A percentile compares a stretch with the other conserved stretches of the same genome.
Evolutionary conservation across 2,797 vertebrate species (phyloP).

Genomic region (Distichodus sexfasciatus): DNA sequence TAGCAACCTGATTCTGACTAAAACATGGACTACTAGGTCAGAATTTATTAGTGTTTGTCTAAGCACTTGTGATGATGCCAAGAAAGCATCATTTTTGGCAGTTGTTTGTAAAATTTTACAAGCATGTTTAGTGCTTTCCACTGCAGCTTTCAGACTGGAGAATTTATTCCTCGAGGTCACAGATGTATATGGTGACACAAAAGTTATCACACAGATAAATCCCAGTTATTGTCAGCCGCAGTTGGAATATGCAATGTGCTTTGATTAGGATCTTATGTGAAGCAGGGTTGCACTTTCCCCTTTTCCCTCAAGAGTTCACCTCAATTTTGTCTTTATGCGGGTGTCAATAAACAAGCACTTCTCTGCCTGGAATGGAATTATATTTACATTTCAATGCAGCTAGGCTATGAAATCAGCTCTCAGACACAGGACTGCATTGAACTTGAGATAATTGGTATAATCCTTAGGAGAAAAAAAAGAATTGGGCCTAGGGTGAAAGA

Average conservation of each 20-base stretch:
- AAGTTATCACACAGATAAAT: background rate
- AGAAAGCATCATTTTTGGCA: background rate
- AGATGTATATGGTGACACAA: background rate
- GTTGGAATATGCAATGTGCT: background rate
- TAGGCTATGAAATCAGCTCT: background rate
- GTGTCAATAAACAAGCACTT: background rate
- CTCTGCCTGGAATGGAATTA: background rate
- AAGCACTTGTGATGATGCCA: background rate
- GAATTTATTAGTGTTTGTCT: no score
- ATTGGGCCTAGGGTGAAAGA: background rate
- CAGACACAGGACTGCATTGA: background rate
- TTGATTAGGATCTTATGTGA: constrained; percentile 1
- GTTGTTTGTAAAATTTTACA: background rate
- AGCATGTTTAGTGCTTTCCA: background rate
- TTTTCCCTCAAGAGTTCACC: background rate
- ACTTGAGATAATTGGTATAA: constrained; percentile 10
- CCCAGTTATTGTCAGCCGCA: background rate
- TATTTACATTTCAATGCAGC: constrained; percentile 4
- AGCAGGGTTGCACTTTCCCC: background rate
- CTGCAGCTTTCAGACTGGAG: background rate
- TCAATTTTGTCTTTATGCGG: background rate
- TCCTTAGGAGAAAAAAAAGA: background rate
- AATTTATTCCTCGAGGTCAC: background rate
- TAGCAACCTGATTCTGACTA: no score
- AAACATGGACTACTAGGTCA: no score